A percentile compares a stretch with the other conserved stretches of the same genome.
Conservation (phyloP, 2,797 vertebrate genomes). For the Cuculus canorus region DNA sequence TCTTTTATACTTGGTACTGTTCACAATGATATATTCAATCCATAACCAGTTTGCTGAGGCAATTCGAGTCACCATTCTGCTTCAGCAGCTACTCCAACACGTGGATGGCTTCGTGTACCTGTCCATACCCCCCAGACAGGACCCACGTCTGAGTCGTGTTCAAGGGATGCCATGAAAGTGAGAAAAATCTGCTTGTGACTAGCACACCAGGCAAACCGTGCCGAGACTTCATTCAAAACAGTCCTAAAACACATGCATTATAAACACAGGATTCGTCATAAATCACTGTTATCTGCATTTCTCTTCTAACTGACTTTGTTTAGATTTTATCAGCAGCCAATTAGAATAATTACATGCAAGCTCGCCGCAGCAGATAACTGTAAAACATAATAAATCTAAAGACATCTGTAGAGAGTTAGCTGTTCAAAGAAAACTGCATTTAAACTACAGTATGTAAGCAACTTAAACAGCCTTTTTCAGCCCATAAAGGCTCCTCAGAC, state of each 20-base stretch:
- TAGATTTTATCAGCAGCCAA: conserved; percentile 59
- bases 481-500: neutral
- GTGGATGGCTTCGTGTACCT: neutral
- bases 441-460: neutral
- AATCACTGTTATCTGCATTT: conserved; percentile 15
- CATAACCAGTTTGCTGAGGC: neutral
- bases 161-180: neutral
- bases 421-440: neutral
- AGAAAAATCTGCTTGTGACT: neutral
- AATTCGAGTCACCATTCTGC: neutral
- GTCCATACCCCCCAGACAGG: neutral
- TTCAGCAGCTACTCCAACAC: neutral
- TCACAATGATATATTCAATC: neutral
- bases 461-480: neutral
- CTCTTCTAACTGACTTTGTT: neutral
- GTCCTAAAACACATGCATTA: neutral
- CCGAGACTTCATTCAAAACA: neutral
- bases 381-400: conserved; percentile 2
- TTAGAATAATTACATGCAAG: conserved; percentile 56
- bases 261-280: neutral
- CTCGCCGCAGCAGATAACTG: conserved; percentile 7
- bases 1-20: neutral
- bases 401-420: neutral
- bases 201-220: neutral
- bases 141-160: neutral